Percentiles rank a stretch among this genome's conserved stretches.
Conservation (phyloP, 2,888 invertebrate genomes). For the Tortrix viridana region DNA sequence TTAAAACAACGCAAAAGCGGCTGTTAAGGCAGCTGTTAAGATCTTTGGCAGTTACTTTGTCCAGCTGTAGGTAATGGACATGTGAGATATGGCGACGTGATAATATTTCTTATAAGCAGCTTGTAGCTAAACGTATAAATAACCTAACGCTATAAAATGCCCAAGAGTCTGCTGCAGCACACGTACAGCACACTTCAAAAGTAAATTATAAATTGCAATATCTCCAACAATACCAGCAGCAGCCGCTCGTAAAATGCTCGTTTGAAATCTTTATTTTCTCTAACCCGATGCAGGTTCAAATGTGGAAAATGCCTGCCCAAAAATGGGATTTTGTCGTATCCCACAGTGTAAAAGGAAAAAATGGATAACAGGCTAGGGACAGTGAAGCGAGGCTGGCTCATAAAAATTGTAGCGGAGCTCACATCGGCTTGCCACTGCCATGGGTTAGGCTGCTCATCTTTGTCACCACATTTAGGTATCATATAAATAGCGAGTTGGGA, state of each 20-base stretch:
- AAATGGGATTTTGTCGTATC: constrained; percentile 67
- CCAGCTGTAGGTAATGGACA: too few species aligned
- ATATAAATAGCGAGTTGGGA: constrained; percentile 18
- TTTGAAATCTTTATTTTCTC: constrained; percentile 63
- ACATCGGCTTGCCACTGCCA: constrained; percentile 48
- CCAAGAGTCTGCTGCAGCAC: not conserved
- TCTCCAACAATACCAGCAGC: constrained; percentile 10
- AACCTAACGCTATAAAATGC: too few species aligned
- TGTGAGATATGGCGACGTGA: too few species aligned
- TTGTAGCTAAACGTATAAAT: too few species aligned
- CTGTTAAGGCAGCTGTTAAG: too few species aligned
- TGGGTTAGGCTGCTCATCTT: constrained; percentile 54
- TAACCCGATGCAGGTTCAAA: constrained; percentile 58
- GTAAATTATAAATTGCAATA: constrained; percentile 17
- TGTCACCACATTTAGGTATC: constrained; percentile 33
- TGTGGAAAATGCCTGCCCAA: constrained; percentile 65
- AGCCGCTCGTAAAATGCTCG: constrained; percentile 31
- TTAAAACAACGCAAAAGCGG: too few species aligned
- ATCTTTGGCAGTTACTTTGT: too few species aligned
- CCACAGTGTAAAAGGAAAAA: constrained; percentile 58
- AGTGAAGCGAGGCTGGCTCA: constrained; percentile 58
- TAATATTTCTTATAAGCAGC: too few species aligned
- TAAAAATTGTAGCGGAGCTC: constrained; percentile 70
- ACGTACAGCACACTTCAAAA: not conserved
- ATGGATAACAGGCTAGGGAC: constrained; percentile 46